A percentile compares a stretch with the other conserved stretches of the same genome.
phyloP scores from a whole-genome alignment of 2,888 invertebrate genomes.

The Petrolisthes cinctipes region DNA sequence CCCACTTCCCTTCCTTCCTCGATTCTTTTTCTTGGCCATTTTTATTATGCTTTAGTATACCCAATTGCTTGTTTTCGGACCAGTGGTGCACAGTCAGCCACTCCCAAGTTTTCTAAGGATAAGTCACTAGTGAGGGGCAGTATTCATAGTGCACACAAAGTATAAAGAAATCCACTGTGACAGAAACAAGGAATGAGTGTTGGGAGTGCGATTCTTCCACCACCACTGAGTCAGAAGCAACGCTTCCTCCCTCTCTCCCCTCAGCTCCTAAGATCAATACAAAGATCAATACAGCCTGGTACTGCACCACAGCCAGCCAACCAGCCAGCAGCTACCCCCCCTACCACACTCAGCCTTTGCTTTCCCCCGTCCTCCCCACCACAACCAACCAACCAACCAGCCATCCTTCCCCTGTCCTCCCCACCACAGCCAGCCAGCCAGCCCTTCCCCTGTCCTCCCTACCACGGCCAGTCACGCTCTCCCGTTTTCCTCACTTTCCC shows the following conservation, averaged over 20 bases:
- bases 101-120: too few relatives aligned
- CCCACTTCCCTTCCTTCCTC: constrained; percentile 39
- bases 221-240: constrained; percentile 49
- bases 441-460: background rate
- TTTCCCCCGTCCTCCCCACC: background rate
- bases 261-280: constrained; percentile 45
- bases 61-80: background rate
- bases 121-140: too few relatives aligned
- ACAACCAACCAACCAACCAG: background rate
- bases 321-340: background rate
- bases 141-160: too few relatives aligned
- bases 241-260: constrained; percentile 38
- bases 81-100: background rate
- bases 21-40: constrained; percentile 56
- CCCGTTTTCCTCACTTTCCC: background rate
- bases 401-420: background rate
- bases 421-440: background rate
- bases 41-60: background rate
- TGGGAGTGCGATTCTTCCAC: background rate
- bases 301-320: constrained; percentile 30
- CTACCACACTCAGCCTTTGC: background rate
- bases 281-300: constrained; percentile 43
- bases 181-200: background rate
- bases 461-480: background rate
- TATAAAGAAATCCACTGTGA: too few relatives aligned